phyloP scores from a whole-genome alignment of 92 coral and sea anemone genomes.

The Epizoanthus scotinus region DNA sequence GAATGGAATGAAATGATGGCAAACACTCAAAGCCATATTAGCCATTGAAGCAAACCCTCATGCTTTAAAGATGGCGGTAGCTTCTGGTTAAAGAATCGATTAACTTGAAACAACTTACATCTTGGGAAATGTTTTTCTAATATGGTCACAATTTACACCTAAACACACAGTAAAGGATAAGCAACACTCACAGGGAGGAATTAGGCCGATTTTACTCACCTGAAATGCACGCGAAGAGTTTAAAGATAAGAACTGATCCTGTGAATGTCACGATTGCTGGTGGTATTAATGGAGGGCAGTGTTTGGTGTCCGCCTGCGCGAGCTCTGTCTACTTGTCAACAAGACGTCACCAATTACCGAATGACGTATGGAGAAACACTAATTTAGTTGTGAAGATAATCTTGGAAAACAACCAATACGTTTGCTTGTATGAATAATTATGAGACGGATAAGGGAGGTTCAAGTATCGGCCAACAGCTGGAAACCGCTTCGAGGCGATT shows the following conservation, averaged over 20 bases:
- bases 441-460: constrained; percentile 21
- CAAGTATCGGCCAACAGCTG: constrained; percentile 38
- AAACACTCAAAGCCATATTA: constrained; percentile 2
- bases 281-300: constrained; percentile 40
- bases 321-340: constrained; percentile 77
- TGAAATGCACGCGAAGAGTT: constrained; percentile 34
- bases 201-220: constrained; percentile 24
- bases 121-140: background rate
- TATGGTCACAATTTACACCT: constrained; percentile 1
- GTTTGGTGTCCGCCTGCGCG: constrained; percentile 44
- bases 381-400: constrained; percentile 54
- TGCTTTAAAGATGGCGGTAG: constrained; percentile 21
- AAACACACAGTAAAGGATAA: background rate
- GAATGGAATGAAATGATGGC: constrained; percentile 5
- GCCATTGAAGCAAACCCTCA: constrained; percentile 12
- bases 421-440: constrained; percentile 34
- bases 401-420: constrained; percentile 30
- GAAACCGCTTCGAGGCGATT: constrained; percentile 35
- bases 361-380: constrained; percentile 64
- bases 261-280: constrained; percentile 32
- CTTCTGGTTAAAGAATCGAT: constrained; percentile 23
- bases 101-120: constrained; percentile 2
- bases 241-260: constrained; percentile 23
- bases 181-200: background rate
- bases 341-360: constrained; percentile 81